Evolutionary conservation across 2,113 vertebrate species (phyloP).

Genomic region (Calidris pygmaea): DNA sequence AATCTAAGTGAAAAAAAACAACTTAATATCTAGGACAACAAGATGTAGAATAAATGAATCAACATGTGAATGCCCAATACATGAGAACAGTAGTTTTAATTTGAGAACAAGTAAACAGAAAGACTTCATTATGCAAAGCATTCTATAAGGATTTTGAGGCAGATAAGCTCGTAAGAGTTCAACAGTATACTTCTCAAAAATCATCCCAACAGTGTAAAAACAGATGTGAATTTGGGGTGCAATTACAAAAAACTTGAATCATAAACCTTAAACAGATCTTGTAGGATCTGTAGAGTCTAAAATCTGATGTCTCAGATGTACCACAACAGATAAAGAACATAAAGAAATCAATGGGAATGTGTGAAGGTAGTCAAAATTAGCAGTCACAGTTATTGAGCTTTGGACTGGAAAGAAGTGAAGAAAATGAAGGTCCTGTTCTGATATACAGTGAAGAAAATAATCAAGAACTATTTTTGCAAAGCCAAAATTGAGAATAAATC

Average conservation of each 20-base stretch:
- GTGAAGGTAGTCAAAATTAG: background rate
- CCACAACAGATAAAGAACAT: background rate
- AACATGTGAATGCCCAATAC: background rate
- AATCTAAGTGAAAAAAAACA: background rate
- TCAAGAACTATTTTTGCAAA: background rate
- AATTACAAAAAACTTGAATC: background rate
- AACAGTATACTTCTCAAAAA: background rate
- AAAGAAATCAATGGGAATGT: background rate
- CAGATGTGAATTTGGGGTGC: background rate
- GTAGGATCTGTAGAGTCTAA: background rate
- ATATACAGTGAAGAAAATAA: background rate
- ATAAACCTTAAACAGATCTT: background rate
- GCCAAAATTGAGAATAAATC: background rate
- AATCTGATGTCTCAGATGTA: background rate
- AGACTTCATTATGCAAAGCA: background rate
- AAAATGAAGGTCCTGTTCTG: background rate
- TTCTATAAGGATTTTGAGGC: background rate
- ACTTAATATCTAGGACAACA: background rate
- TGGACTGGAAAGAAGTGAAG: background rate
- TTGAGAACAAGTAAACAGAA: background rate
- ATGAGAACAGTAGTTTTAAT: background rate
- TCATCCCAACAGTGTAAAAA: background rate
- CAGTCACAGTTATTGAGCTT: background rate
- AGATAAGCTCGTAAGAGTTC: background rate
- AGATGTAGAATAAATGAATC: background rate